Evolutionary conservation across 2,113 vertebrate genomes (phyloP).

Genomic region (Thalassoma bifasciatum): DNA sequence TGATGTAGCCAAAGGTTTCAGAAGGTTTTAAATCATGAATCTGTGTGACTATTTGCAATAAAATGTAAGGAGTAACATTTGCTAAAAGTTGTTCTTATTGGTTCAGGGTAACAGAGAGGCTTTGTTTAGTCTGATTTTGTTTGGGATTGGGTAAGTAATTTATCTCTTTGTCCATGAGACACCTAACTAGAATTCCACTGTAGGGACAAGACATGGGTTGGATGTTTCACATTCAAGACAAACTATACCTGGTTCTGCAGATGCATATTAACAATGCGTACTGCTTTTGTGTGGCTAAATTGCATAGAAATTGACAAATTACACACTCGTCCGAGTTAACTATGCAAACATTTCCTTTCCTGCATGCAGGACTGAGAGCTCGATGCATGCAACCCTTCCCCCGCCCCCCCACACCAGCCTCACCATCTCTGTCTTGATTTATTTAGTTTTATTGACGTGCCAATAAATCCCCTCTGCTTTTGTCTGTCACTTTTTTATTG

Average conservation of each 20-base stretch:
- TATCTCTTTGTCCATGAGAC: neutral
- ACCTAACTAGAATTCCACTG: neutral
- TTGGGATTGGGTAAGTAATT: too few relatives aligned
- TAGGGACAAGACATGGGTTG: too few relatives aligned
- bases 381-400: neutral
- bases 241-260: neutral
- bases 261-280: too few relatives aligned
- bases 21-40: too few relatives aligned
- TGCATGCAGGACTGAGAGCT: neutral
- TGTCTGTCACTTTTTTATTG: slow-evolving; percentile 50
- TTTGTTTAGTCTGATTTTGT: too few relatives aligned
- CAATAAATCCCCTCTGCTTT: slow-evolving; percentile 55
- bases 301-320: neutral
- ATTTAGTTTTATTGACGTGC: slow-evolving; percentile 52
- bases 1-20: too few relatives aligned
- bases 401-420: neutral
- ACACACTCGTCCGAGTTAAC: neutral
- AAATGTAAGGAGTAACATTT: neutral
- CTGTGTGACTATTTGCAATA: neutral
- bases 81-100: neutral
- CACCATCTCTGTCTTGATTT: slow-evolving; percentile 41
- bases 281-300: neutral
- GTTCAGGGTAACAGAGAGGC: neutral
- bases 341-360: neutral
- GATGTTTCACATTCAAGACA: slow-evolving; percentile 2